These are phyloP conservation scores for Apostichopus leukothele DNA, from an alignment of 53 echinoderm and acorn worm species.

Conservation along the genomic window DNA sequence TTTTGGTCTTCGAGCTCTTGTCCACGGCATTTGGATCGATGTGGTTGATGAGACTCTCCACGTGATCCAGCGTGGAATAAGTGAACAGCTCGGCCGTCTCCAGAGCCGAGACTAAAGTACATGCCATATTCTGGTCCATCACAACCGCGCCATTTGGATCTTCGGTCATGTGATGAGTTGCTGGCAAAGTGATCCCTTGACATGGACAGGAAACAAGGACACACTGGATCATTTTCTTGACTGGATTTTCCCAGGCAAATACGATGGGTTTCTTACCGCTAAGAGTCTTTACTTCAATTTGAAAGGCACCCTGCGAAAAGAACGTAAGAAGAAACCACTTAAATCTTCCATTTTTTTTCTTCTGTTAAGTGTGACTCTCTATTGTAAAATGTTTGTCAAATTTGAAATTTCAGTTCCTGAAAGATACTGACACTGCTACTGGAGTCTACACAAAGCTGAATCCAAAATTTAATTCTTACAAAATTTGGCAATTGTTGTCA, in stretches of 20 bases:
- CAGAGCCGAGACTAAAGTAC: neutral
- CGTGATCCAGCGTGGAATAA: neutral
- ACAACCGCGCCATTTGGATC: neutral
- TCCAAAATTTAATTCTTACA: too few species aligned
- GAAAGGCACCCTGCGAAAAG: constrained; percentile 5
- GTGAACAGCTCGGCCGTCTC: constrained; percentile 18
- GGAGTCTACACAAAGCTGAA: too few species aligned
- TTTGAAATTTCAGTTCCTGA: too few species aligned
- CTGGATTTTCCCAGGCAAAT: constrained; percentile 34
- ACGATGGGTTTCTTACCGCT: neutral
- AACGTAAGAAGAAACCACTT: too few species aligned
- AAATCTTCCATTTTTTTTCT: too few species aligned
- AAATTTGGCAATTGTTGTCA: too few species aligned
- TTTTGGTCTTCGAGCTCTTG: neutral
- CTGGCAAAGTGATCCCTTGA: constrained; percentile 3
- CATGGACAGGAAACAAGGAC: constrained; percentile 38
- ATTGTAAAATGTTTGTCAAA: too few species aligned
- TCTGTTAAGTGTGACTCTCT: too few species aligned
- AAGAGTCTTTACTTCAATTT: constrained; percentile 11
- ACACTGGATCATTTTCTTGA: neutral
- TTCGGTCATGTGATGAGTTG: neutral
- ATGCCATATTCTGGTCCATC: neutral
- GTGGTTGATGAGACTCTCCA: neutral
- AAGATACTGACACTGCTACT: too few species aligned
- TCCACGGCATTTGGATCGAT: neutral